Conservation (phyloP, 2,797 vertebrate genomes). For the Brachyrhaphis roseni region DNA sequence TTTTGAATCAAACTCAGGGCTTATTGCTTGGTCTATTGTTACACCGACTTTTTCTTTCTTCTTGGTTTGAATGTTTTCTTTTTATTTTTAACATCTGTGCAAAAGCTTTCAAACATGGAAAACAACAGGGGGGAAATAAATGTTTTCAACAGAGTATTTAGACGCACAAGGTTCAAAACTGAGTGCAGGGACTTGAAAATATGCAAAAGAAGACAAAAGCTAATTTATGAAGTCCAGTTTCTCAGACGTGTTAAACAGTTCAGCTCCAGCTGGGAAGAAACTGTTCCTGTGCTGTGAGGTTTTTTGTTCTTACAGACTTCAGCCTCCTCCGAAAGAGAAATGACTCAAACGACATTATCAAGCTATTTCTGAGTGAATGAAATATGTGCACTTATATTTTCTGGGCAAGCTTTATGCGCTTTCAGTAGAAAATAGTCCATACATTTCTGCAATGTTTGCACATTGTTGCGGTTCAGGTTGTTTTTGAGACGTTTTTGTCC, state of each 20-base stretch:
- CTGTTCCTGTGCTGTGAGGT: neutral
- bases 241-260: neutral
- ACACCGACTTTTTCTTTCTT: neutral
- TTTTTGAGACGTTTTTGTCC: neutral
- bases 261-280: neutral
- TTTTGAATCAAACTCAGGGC: neutral
- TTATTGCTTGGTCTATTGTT: neutral
- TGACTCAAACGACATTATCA: neutral
- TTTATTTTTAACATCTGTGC: neutral
- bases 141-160: neutral
- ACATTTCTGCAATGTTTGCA: neutral
- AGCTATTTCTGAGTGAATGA: neutral
- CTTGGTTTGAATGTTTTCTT: neutral
- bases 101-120: neutral
- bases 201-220: neutral
- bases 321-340: neutral
- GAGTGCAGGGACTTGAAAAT: neutral
- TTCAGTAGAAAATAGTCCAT: neutral
- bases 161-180: neutral
- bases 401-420: neutral
- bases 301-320: neutral
- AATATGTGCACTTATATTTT: neutral
- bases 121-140: neutral
- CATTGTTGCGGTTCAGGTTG: neutral
- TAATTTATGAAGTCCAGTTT: neutral